A percentile compares a stretch with the other conserved stretches of the same genome.
These are phyloP conservation scores for Apomyelois bistriatella DNA, from an alignment of 2,888 invertebrate species.

Conservation along the genomic window DNA sequence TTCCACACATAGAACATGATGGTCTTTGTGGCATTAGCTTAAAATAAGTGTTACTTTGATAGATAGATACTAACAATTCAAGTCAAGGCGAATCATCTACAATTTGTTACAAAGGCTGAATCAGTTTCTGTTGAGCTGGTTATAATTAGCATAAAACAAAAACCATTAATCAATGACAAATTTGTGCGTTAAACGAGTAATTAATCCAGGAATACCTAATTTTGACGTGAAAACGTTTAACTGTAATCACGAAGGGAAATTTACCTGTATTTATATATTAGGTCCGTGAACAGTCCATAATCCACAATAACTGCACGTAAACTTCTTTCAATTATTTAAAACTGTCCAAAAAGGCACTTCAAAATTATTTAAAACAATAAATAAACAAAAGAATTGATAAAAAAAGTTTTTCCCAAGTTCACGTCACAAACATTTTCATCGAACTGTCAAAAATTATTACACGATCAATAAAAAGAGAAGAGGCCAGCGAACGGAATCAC, in stretches of 20 bases:
- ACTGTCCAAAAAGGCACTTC: background rate
- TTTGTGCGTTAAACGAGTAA: conserved; percentile 4
- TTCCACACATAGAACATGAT: no score
- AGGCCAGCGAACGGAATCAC: conserved; percentile 13
- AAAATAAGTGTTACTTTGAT: no score
- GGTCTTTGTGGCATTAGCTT: no score
- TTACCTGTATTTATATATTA: conserved; percentile 2
- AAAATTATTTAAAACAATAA: conserved; percentile 12
- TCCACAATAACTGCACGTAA: conserved; percentile 6
- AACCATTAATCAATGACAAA: conserved; percentile 11
- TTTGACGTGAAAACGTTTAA: conserved; percentile 3
- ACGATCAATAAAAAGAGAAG: conserved; percentile 21
- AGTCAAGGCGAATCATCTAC: no score
- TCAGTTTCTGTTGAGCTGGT: background rate
- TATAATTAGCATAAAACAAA: background rate
- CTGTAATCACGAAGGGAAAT: background rate
- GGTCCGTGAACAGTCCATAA: conserved; percentile 1
- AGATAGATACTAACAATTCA: no score
- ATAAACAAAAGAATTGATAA: background rate
- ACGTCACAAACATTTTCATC: conserved; percentile 56
- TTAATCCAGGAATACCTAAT: conserved; percentile 13
- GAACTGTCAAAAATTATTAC: conserved; percentile 66
- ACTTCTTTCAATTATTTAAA: background rate
- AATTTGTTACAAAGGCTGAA: no score
- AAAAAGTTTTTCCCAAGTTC: conserved; percentile 34